A percentile compares a stretch with the other conserved stretches of the same genome.
phyloP scores from a whole-genome alignment of 2,888 invertebrate species.

The Nemurella pictetii region DNA sequence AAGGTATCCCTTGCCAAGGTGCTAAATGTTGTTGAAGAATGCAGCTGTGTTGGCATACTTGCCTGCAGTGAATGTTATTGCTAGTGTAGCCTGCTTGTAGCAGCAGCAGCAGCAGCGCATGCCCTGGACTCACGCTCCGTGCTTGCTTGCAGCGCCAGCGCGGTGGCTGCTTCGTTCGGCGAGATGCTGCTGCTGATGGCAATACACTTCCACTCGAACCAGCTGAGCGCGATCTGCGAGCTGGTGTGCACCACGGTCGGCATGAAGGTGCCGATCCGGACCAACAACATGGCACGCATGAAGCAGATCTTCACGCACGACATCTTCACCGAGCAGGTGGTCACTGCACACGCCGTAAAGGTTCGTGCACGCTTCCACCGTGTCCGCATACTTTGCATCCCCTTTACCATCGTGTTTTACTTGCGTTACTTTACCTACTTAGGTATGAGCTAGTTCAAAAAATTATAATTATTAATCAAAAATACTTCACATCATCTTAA shows the following conservation, averaged over 20 bases:
- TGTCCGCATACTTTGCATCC: too few species aligned
- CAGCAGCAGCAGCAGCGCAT: too few species aligned
- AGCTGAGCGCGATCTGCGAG: conserved; percentile 89
- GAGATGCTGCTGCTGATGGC: conserved; percentile 95
- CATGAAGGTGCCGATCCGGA: conserved; percentile 88
- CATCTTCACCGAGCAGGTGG: conserved; percentile 95
- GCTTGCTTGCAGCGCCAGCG: conserved; percentile 65
- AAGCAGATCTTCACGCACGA: conserved; percentile 95
- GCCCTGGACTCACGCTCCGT: not conserved
- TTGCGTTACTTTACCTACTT: too few species aligned
- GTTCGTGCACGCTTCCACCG: conserved; percentile 54
- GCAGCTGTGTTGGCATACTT: too few species aligned
- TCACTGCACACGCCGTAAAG: conserved; percentile 93
- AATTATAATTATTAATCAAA: too few species aligned
- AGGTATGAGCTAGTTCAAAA: too few species aligned
- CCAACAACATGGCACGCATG: conserved; percentile 84
- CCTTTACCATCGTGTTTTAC: too few species aligned
- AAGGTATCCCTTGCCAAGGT: too few species aligned
- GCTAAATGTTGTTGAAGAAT: too few species aligned
- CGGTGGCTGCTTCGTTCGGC: conserved; percentile 86
- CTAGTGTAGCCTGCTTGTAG: too few species aligned
- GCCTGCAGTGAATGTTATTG: too few species aligned
- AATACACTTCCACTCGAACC: conserved; percentile 95
- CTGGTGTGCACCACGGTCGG: conserved; percentile 91
- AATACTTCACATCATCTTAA: too few species aligned